Evolutionary conservation across 2,888 invertebrate genomes (phyloP).

Genomic region (Liposcelis brunnea): DNA sequence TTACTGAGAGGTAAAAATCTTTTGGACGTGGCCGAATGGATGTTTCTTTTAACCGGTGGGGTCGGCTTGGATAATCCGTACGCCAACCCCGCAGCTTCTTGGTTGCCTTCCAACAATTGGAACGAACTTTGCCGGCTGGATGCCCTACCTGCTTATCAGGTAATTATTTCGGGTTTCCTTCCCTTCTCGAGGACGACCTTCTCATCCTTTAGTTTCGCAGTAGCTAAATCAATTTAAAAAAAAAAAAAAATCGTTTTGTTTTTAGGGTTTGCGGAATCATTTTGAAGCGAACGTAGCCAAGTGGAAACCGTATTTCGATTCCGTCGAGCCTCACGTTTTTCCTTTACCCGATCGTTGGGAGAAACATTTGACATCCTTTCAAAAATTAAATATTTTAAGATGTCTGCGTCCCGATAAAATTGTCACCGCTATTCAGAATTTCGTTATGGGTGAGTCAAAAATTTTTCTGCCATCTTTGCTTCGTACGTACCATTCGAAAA

Average conservation of each 20-base stretch:
- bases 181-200: too few relatives aligned
- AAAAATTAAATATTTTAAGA: conserved; percentile 59
- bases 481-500: too few relatives aligned
- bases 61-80: conserved; percentile 59
- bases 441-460: conserved; percentile 39
- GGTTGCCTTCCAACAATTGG: conserved; percentile 58
- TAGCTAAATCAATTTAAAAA: too few relatives aligned
- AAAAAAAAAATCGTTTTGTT: too few relatives aligned
- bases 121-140: conserved; percentile 53
- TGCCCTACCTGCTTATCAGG: conserved; percentile 32
- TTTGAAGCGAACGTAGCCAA: conserved; percentile 33
- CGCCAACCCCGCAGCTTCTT: conserved; percentile 43
- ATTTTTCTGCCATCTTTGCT: background rate
- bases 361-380: conserved; percentile 41
- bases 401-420: conserved; percentile 80
- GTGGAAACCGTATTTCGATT: conserved; percentile 65
- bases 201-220: too few relatives aligned
- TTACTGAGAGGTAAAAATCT: conserved; percentile 39
- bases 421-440: conserved; percentile 55
- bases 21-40: conserved; percentile 50
- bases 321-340: conserved; percentile 51
- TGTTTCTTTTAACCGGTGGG: conserved; percentile 78
- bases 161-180: conserved; percentile 25
- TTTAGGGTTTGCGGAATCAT: conserved; percentile 43
- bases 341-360: conserved; percentile 55